Conservation (phyloP, 2,113 vertebrate species). For the Calcarius ornatus region DNA sequence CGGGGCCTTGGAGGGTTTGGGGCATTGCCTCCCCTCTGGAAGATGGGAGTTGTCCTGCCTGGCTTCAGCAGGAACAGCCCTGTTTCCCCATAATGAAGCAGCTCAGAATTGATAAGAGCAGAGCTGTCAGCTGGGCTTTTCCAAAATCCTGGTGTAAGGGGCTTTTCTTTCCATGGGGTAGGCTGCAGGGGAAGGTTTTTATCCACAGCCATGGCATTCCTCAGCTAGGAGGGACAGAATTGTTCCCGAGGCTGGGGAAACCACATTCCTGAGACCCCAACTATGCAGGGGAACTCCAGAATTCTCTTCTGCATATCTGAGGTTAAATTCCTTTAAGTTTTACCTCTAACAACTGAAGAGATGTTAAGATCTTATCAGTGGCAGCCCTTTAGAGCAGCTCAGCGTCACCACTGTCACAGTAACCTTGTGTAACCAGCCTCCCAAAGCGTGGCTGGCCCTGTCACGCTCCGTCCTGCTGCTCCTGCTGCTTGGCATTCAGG, state of each 20-base stretch:
- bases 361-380: not conserved
- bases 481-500: not conserved
- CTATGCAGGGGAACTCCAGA: not conserved
- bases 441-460: not conserved
- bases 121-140: not conserved
- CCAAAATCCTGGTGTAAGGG: not conserved
- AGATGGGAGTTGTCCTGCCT: not conserved
- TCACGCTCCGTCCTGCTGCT: accelerated
- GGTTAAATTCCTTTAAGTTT: not conserved
- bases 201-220: not conserved
- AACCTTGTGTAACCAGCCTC: not conserved
- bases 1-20: not conserved
- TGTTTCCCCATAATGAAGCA: not conserved
- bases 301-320: not conserved
- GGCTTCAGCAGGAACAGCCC: not conserved
- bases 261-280: not conserved
- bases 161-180: not conserved
- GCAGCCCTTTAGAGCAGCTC: not conserved
- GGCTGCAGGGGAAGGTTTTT: not conserved
- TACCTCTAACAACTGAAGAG: not conserved
- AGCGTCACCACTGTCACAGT: not conserved
- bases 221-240: not conserved
- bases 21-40: not conserved
- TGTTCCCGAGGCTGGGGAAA: not conserved
- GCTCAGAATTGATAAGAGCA: not conserved